Conservation (phyloP, 1,140 invertebrate species). For the Drosophila melanogaster region DNA sequence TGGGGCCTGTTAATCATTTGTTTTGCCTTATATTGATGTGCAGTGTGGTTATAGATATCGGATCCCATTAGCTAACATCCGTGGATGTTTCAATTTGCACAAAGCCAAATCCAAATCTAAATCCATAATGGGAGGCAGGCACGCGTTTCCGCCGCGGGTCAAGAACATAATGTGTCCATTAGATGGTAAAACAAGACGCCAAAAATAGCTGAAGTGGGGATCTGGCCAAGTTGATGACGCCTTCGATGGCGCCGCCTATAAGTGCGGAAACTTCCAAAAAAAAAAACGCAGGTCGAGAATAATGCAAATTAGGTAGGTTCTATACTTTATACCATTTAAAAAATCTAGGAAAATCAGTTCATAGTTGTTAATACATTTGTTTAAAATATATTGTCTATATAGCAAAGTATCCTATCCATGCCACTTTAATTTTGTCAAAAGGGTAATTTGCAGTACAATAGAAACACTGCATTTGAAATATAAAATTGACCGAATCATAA, state of each 20-base stretch:
- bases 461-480: neutral
- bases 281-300: neutral
- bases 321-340: no score
- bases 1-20: constrained; percentile 23
- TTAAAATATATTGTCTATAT: neutral
- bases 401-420: neutral
- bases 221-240: constrained; percentile 2
- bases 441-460: neutral
- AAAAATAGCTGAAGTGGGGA: neutral
- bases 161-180: constrained; percentile 59
- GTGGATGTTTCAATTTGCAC: constrained; percentile 67
- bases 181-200: constrained; percentile 21
- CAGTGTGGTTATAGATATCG: constrained; percentile 12
- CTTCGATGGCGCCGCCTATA: constrained; percentile 36
- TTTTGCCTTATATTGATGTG: constrained; percentile 7
- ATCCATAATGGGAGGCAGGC: constrained; percentile 58
- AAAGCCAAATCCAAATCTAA: constrained; percentile 32
- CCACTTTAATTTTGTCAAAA: neutral
- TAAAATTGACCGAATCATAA: neutral
- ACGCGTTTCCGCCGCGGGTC: constrained; percentile 63
- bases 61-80: constrained; percentile 39
- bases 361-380: no score
- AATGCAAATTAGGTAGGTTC: constrained; percentile 2
- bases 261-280: constrained; percentile 36
- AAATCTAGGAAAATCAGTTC: no score